Base-by-base conservation (phyloP, 1,140 invertebrate species). In the Cephus cinctus region DNA sequence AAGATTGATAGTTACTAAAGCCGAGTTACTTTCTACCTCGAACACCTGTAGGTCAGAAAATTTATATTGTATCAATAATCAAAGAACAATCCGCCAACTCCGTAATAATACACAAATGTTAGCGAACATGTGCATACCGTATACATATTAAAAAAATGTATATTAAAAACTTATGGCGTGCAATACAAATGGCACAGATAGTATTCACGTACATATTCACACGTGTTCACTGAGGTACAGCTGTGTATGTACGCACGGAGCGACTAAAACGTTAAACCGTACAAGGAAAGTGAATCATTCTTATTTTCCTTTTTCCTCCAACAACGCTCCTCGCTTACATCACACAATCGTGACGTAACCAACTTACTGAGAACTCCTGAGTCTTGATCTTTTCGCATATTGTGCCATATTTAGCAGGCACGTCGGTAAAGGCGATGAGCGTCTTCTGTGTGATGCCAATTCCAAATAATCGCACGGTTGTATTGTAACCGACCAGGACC, bases 391-490 rank as follows among this genome's bases (percentile, higher is more conserved):
- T 74, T 44, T 80, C 67, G 47, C 81, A 82, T n/a, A 63, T 35
- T 2, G 54, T 54, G n/a, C 82, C 81, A 41, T 71, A 76, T 3
- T 73, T 47, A 20, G 78, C 76, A 0, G 54, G 48, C 27, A 79
- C 69, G 21, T 82, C 76, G 0, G 89, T 92, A 58, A 93, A 89
- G 0, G 84, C 80, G 31, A 94, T 81, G 9, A 83, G 67, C 0
- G 89, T 89, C 39, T 80, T 65, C 2, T 81, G 61, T 0, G 80
- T 83, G 35, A 92, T 77, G 12, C 85, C 85, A 19, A 66, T 67
- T 1, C 90, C 90, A 67, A 92, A 93, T n/a, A 94, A 50, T 21
- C 89, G 81, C 20, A 92, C 66, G 4, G 76, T 77, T 27, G 84
- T 76, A 14, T 70, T 66, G 0, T 67, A 73, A 8, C 80, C 79